Evolutionary conservation across 1,140 invertebrate species (phyloP).

Genomic region (Dolichoris vasculosae): DNA sequence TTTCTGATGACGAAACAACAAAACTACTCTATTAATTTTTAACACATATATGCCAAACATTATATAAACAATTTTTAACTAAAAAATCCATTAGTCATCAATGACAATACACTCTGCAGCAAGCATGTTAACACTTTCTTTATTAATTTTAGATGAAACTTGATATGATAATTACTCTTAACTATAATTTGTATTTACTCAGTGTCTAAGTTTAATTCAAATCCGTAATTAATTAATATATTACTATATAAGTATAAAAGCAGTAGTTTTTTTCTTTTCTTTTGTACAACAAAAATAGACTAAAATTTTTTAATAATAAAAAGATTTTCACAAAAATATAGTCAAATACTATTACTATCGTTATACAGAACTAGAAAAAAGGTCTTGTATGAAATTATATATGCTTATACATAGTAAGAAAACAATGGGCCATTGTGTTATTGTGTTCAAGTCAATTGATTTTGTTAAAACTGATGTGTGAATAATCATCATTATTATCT

Average conservation of each 20-base stretch:
- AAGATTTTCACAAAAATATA: no score
- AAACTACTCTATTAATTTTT: background rate
- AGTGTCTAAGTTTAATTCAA: background rate
- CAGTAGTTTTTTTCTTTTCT: no score
- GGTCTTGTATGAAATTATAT: background rate
- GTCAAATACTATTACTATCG: no score
- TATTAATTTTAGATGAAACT: background rate
- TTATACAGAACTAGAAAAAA: background rate
- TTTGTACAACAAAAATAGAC: no score
- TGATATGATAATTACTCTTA: background rate
- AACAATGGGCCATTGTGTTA: background rate
- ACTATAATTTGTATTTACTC: background rate
- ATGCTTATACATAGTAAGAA: background rate
- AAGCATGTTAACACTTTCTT: background rate
- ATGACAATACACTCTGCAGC: background rate
- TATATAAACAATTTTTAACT: background rate
- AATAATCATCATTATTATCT: slow-evolving; percentile 4
- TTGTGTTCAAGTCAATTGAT: background rate
- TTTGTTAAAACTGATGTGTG: background rate
- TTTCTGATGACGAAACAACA: background rate
- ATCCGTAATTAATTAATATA: no score
- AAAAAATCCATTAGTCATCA: background rate
- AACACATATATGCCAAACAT: background rate
- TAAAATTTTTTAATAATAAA: no score
- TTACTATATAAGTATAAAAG: no score